A percentile compares a stretch with the other conserved stretches of the same genome.
Evolutionary conservation across 1,140 invertebrate species (phyloP).

Genomic region (Ostrea denselamellosa): DNA sequence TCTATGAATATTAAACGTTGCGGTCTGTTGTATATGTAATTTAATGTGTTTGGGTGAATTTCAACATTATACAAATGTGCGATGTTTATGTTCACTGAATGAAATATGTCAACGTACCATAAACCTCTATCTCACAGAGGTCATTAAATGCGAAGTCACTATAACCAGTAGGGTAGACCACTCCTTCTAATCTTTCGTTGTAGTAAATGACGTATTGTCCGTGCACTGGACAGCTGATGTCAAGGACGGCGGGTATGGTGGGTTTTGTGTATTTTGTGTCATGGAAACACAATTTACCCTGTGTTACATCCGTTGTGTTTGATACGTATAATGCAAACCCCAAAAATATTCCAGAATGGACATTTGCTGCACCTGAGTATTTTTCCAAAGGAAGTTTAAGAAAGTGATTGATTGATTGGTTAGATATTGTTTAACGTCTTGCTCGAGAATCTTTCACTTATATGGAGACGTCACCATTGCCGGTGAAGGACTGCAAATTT

Average conservation of each 20-base stretch:
- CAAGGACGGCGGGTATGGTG: neutral
- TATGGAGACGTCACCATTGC: too few relatives aligned
- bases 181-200: neutral
- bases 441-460: too few relatives aligned
- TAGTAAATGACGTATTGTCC: conserved; percentile 22
- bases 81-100: too few relatives aligned
- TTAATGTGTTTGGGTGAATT: neutral
- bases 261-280: neutral
- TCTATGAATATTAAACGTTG: too few relatives aligned
- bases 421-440: too few relatives aligned
- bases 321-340: neutral
- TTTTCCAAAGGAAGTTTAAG: too few relatives aligned
- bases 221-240: neutral
- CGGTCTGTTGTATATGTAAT: too few relatives aligned
- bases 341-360: neutral
- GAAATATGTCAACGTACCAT: neutral
- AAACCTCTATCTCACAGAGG: neutral
- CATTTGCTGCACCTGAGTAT: neutral
- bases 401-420: too few relatives aligned
- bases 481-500: too few relatives aligned
- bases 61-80: neutral
- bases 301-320: neutral
- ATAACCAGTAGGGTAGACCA: neutral
- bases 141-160: neutral
- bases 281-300: neutral